Evolutionary conservation across 2,888 invertebrate genomes (phyloP), one percentile per base, ranked within the genome.

Genomic region (Apamea epomidion): DNA sequence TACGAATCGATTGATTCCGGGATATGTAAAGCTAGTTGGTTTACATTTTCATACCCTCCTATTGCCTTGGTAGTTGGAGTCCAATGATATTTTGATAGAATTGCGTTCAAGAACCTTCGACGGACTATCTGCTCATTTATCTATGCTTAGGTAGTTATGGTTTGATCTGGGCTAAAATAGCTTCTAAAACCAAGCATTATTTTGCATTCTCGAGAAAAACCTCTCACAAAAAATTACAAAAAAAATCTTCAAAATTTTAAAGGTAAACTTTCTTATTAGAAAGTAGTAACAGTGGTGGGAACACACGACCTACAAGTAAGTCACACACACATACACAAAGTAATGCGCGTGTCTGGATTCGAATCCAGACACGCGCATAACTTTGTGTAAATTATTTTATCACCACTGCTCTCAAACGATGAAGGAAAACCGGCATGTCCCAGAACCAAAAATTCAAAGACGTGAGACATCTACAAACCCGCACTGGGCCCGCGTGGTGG

Each of bases 11-110:
- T 67, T 32, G 10, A 29, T 45, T 25, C 25, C 3, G 16, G 21
- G 6, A 37, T 29, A 14, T 29, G 3, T 72, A 5, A 42, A 62
- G 16, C 7, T 62, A 29, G 62, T 60, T 6, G 29, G 29, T 29
- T 62, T 62, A 29, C 2, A 62, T 8, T 62, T 62, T n/a, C 58
- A n/a, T n/a, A 60, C 69, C 29, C 29, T 69, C 7, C 29, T 29
- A 29, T 29, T 32, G 67, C 18, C 37, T 58, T 21, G 12, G 10
- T 58, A 48, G 58, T 12, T 58, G 25, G 7, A 76, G 10, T 45
- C 16, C 12, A 54, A 58, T 42, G 70, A 79, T 80, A 80, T 79
- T 70, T 62, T 10, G 14, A 70, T 69, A 80, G 71, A 60, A 70
- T 60, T 51, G 18, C 12, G 14, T 48, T 60, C 10, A 14, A 60